phyloP scores from a whole-genome alignment of 2,888 invertebrate species.

The Tineola bisselliella region DNA sequence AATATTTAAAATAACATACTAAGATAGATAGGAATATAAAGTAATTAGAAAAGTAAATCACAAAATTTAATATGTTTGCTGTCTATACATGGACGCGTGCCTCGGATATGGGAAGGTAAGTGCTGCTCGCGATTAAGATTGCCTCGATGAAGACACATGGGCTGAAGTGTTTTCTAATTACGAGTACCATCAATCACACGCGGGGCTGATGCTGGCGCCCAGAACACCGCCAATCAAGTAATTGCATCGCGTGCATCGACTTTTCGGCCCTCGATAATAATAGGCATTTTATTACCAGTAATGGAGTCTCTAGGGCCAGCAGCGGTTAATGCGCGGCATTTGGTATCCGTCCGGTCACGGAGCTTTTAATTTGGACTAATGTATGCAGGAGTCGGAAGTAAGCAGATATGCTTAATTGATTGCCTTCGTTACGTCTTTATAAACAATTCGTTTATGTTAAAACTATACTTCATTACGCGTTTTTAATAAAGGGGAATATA shows the following conservation, averaged over 20 bases:
- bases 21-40: no score
- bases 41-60: no score
- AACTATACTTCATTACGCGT: neutral
- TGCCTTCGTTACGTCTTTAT: neutral
- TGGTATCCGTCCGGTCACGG: slow-evolving; percentile 33
- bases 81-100: neutral
- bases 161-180: slow-evolving; percentile 69
- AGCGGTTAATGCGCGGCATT: slow-evolving; percentile 48
- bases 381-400: slow-evolving; percentile 35
- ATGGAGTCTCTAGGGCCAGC: slow-evolving; percentile 65
- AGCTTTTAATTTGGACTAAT: slow-evolving; percentile 61
- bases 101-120: slow-evolving; percentile 58
- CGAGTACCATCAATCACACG: slow-evolving; percentile 63
- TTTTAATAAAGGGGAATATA: no score
- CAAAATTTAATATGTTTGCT: neutral
- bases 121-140: slow-evolving; percentile 64
- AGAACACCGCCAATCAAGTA: slow-evolving; percentile 63
- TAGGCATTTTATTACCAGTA: slow-evolving; percentile 67
- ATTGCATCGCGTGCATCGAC: slow-evolving; percentile 68
- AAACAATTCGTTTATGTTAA: neutral
- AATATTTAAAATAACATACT: no score
- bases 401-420: slow-evolving; percentile 12
- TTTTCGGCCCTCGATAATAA: slow-evolving; percentile 68
- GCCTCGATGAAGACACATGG: slow-evolving; percentile 58
- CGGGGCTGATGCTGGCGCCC: slow-evolving; percentile 33